phyloP scores from a whole-genome alignment of 2,888 invertebrate species.

The Trachelus stipa region DNA sequence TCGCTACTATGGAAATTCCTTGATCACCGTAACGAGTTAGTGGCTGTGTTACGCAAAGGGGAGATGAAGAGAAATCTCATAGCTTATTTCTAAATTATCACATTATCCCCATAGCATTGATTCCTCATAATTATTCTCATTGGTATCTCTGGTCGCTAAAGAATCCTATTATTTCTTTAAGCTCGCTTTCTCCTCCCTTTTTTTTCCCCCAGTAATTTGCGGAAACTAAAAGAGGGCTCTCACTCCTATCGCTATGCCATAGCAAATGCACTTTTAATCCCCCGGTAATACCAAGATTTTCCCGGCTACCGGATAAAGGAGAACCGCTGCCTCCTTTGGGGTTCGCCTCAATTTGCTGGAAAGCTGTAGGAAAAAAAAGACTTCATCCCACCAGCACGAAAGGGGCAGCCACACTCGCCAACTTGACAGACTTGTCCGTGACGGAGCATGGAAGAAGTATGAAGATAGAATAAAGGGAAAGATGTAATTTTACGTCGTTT shows the following conservation, averaged over 20 bases:
- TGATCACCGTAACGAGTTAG: background rate
- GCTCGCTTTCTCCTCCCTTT: background rate
- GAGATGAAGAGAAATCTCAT: background rate
- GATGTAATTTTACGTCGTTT: slow-evolving; percentile 2
- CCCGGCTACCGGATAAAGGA: background rate
- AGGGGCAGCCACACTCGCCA: background rate
- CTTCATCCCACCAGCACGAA: background rate
- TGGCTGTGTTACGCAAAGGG: background rate
- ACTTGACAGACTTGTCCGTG: background rate
- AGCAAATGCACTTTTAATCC: background rate
- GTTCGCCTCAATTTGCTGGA: background rate
- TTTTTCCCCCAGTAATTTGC: background rate
- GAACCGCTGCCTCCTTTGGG: background rate
- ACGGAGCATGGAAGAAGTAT: background rate
- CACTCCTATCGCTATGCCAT: background rate
- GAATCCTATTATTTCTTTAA: background rate
- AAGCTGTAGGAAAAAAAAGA: background rate
- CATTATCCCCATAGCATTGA: background rate
- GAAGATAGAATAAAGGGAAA: background rate
- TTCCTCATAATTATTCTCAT: background rate
- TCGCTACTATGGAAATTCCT: background rate
- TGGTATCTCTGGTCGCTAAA: background rate
- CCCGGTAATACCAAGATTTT: background rate
- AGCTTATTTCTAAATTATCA: background rate
- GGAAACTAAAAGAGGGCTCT: background rate